A percentile compares a stretch with the other conserved stretches of the same genome.
These are phyloP conservation scores for Drosophila neonasuta DNA, from an alignment of 2,888 invertebrate genomes.

Conservation along the genomic window DNA sequence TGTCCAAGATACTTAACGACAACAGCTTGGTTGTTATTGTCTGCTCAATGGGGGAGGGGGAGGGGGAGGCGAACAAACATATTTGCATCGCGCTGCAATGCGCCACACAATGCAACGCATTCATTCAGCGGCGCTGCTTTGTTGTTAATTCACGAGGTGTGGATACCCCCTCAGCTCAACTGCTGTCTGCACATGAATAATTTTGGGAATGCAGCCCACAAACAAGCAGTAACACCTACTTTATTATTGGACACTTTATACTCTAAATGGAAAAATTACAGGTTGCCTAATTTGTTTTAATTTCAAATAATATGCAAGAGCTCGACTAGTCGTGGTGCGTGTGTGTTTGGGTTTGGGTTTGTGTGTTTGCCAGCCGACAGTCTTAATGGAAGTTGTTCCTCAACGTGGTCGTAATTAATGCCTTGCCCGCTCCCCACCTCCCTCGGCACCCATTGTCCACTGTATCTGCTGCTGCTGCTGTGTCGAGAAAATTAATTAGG, in stretches of 20 bases:
- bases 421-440: constrained; percentile 28
- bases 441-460: neutral
- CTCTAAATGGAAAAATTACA: constrained; percentile 77
- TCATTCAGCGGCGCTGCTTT: constrained; percentile 63
- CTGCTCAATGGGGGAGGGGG: neutral
- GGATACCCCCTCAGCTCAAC: constrained; percentile 25
- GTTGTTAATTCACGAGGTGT: constrained; percentile 77
- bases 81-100: constrained; percentile 41
- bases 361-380: constrained; percentile 19
- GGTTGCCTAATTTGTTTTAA: constrained; percentile 79
- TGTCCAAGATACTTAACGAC: constrained; percentile 27
- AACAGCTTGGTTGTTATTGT: constrained; percentile 2
- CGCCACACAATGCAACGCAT: constrained; percentile 62
- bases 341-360: constrained; percentile 31
- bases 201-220: constrained; percentile 37
- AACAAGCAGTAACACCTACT: constrained; percentile 73
- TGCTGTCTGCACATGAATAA: constrained; percentile 55
- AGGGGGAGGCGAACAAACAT: constrained; percentile 3
- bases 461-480: constrained; percentile 40
- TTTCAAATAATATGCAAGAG: constrained; percentile 75
- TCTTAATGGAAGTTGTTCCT: constrained; percentile 76
- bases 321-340: constrained; percentile 38
- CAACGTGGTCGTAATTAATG: constrained; percentile 76
- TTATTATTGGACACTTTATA: constrained; percentile 75
- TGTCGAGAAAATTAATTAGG: constrained; percentile 80